A percentile compares a stretch with the other conserved stretches of the same genome.
Conservation (phyloP, 1,140 invertebrate species). For the Saccostrea echinata region DNA sequence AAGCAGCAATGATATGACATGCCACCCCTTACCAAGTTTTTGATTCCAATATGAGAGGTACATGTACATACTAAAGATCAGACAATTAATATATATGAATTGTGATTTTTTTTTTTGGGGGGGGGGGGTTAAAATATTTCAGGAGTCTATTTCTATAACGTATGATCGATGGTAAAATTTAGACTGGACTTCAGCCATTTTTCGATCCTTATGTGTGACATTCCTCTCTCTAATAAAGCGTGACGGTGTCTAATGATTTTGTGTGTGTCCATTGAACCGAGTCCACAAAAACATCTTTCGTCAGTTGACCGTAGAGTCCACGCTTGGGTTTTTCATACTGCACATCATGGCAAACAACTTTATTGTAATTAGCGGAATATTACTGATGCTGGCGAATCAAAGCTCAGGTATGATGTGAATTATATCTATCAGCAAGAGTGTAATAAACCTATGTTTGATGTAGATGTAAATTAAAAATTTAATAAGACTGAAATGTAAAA, state of each 20-base stretch:
- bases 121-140: too few relatives aligned
- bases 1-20: too few relatives aligned
- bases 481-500: too few relatives aligned
- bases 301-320: background rate
- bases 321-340: background rate
- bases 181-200: background rate
- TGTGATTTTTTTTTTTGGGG: too few relatives aligned
- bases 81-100: too few relatives aligned
- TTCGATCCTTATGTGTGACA: background rate
- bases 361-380: background rate
- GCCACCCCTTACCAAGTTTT: too few relatives aligned
- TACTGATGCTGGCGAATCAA: background rate
- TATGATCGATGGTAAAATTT: too few relatives aligned
- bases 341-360: background rate
- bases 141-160: too few relatives aligned
- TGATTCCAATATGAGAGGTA: too few relatives aligned
- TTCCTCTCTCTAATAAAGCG: background rate
- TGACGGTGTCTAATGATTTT: constrained; percentile 9
- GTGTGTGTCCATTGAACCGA: background rate
- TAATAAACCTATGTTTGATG: too few relatives aligned
- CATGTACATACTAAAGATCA: too few relatives aligned
- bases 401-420: background rate
- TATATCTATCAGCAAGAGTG: background rate
- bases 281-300: constrained; percentile 5
- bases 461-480: too few relatives aligned